Percentiles rank a stretch among this genome's conserved stretches.
phyloP scores from a whole-genome alignment of 2,797 vertebrate species.

The Propithecus deckenii region DNA sequence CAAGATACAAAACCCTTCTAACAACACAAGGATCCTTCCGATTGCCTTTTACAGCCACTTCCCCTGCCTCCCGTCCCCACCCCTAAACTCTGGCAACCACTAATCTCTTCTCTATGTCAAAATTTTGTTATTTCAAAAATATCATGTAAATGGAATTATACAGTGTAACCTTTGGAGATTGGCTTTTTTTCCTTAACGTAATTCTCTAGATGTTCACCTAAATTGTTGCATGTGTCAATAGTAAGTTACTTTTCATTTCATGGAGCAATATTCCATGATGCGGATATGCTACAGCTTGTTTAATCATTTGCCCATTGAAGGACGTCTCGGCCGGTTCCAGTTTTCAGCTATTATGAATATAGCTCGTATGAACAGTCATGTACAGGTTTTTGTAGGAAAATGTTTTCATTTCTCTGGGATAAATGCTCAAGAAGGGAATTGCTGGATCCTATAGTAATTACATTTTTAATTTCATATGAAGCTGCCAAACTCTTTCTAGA shows the following conservation, averaged over 20 bases:
- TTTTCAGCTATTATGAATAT: neutral
- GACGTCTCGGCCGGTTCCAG: neutral
- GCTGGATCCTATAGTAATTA: neutral
- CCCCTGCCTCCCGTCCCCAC: neutral
- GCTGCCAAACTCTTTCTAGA: neutral
- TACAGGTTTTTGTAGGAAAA: neutral
- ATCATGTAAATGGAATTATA: neutral
- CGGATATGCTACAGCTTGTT: neutral
- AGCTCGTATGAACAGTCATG: neutral
- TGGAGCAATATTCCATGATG: neutral
- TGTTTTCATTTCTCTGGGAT: neutral
- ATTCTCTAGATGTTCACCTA: neutral
- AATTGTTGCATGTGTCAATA: neutral
- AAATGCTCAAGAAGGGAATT: neutral
- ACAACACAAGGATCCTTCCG: neutral
- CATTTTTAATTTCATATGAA: conserved; percentile 16
- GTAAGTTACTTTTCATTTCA: neutral
- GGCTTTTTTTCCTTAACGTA: neutral
- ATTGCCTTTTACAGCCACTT: neutral
- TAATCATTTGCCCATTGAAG: neutral
- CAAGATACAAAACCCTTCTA: neutral
- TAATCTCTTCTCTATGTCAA: neutral
- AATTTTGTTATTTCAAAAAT: neutral
- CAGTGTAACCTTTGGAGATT: neutral
- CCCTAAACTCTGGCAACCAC: neutral